Percentiles rank a stretch among this genome's conserved stretches.
phyloP scores from a whole-genome alignment of 92 coral and sea anemone genomes.

The Palythoa grandiflora region DNA sequence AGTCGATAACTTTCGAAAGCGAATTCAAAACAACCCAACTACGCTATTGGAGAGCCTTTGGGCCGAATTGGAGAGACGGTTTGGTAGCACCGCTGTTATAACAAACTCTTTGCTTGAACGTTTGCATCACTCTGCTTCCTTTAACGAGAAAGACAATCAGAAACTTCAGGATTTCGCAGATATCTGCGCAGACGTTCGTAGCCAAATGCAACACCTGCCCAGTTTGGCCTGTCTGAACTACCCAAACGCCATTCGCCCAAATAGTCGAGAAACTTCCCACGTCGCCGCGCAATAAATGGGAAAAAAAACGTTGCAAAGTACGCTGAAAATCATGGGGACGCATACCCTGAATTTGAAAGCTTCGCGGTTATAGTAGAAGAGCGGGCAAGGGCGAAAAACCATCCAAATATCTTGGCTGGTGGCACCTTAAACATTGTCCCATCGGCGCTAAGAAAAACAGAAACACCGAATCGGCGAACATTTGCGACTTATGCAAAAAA shows the following conservation, averaged over 20 bases:
- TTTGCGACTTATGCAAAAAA: not conserved
- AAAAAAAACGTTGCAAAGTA: conserved; percentile 5
- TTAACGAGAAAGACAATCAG: conserved; percentile 26
- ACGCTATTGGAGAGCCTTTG: too few relatives aligned
- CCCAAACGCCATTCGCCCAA: too few relatives aligned
- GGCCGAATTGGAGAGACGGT: too few relatives aligned
- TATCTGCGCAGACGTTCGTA: conserved; percentile 54
- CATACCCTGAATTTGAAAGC: conserved; percentile 47
- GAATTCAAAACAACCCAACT: too few relatives aligned
- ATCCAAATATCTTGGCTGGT: conserved; percentile 60
- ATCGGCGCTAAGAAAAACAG: not conserved
- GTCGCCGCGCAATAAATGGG: conserved; percentile 13
- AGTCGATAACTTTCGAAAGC: not conserved
- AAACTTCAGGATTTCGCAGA: conserved; percentile 55
- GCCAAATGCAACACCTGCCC: conserved; percentile 45
- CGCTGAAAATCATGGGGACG: conserved; percentile 39
- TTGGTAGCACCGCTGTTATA: too few relatives aligned
- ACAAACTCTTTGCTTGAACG: too few relatives aligned
- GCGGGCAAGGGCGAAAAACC: conserved; percentile 45
- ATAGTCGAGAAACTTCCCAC: not conserved
- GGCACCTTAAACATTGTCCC: conserved; percentile 3
- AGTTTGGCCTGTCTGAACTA: conserved; percentile 58
- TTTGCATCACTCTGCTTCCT: not conserved
- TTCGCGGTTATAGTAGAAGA: conserved; percentile 38
- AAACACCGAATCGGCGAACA: conserved; percentile 7